Evolutionary conservation across 2,888 invertebrate species (phyloP).

Genomic region (Drosophila ochracea): DNA sequence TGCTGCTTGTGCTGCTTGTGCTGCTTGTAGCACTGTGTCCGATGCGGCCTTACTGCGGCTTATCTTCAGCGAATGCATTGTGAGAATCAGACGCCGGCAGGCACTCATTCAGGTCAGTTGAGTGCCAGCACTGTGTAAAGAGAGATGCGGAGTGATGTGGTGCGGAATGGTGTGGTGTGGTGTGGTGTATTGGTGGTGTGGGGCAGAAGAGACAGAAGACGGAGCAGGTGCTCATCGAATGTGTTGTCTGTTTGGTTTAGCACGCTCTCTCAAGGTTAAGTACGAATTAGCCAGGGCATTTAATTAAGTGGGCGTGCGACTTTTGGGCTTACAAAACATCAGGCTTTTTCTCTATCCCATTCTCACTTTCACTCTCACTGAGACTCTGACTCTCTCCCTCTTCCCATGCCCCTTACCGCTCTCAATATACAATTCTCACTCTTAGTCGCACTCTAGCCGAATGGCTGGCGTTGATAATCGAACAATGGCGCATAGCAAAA

Average conservation of each 20-base stretch:
- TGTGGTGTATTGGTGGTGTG: background rate
- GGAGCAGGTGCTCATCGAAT: slow-evolving; percentile 23
- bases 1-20: background rate
- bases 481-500: slow-evolving; percentile 58
- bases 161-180: background rate
- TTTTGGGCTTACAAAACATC: slow-evolving; percentile 32
- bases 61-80: slow-evolving; percentile 54
- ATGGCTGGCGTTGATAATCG: slow-evolving; percentile 66
- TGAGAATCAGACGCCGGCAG: slow-evolving; percentile 13
- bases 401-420: background rate
- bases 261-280: slow-evolving; percentile 60
- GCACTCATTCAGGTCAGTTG: slow-evolving; percentile 45
- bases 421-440: background rate
- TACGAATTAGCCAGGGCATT: slow-evolving; percentile 66
- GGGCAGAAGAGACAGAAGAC: background rate
- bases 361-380: background rate
- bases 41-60: slow-evolving; percentile 27
- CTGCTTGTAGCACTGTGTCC: slow-evolving; percentile 1
- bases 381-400: background rate
- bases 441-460: background rate
- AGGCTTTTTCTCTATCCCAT: slow-evolving; percentile 2
- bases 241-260: slow-evolving; percentile 13
- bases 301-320: slow-evolving; percentile 76
- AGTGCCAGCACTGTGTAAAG: background rate
- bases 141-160: background rate